Base-by-base conservation (phyloP, 2,888 invertebrate genomes). In the Sussaba pulchella region DNA sequence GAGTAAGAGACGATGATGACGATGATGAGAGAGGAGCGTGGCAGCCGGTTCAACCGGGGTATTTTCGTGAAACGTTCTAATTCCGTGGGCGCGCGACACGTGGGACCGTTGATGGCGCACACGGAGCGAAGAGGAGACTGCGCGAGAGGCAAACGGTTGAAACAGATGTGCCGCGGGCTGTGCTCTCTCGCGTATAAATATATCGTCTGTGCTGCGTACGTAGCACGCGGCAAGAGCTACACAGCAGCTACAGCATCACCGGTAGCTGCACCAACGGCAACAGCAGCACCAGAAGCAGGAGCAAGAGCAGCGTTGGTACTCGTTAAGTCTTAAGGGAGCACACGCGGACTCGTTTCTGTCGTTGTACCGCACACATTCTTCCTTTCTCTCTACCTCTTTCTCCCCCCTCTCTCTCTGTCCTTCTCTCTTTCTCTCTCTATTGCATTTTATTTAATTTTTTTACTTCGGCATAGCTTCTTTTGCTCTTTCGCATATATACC, bases 41-140 rank as follows among this genome's bases (percentile, higher is more conserved):
- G 76, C 82, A 76, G 82, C 69, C 80, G 78, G 36, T 41, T 64
- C 79, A 69, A 41, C 57, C 17, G 14, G 67, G 64, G 70, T 82
- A 83, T 85, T 84, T 84, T 83, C 82, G 81, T 83, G 78, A 84
- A 85, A 84, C 83, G 86, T 88, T 89, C 88, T 89, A 89, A 89
- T 89, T 89, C 76, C 84, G 87, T 87, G 87, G 86, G 88, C 88
- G 87, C 89, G 89, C 88, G 63, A 78, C 78, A 81, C 80, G 80
- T 81, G 80, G 80, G 76, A 76, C 72, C 72, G 54, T 57, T 39
- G 4, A 31, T 61, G 54, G 73, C 31, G 59, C 9, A 12, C 24
- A 70, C 64, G 43, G 69, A 59, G 43, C 47, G 78, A 64, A 57
- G 50, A 36, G 52, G 31, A 43, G 43, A 41, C 63, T 12, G 36